These are phyloP conservation scores for Drosophila incognita DNA, from an alignment of 2,888 invertebrate genomes.

Conservation along the genomic window DNA sequence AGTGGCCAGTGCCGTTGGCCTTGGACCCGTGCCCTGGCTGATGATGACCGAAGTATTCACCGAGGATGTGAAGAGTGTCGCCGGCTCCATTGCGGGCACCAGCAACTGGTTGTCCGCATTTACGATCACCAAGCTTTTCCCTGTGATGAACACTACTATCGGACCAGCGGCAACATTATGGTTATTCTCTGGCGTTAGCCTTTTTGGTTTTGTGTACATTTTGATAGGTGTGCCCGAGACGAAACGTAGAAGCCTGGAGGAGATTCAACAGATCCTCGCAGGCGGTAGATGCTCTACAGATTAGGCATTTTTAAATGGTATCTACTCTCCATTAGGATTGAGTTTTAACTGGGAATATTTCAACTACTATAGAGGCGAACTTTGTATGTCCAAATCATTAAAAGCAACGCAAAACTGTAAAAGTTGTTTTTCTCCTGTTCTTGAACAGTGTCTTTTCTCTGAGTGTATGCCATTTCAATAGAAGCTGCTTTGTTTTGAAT, in stretches of 20 bases:
- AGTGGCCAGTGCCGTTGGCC: slow-evolving; percentile 88
- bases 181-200: slow-evolving; percentile 89
- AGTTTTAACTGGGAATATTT: not conserved
- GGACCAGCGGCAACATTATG: slow-evolving; percentile 90
- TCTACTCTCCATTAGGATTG: not conserved
- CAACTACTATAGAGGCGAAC: not conserved
- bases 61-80: slow-evolving; percentile 90
- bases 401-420: not conserved
- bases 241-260: slow-evolving; percentile 77
- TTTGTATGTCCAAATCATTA: not conserved
- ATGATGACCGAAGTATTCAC: slow-evolving; percentile 91
- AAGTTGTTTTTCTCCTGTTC: not conserved
- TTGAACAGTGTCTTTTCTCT: not conserved
- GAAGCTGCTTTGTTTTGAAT: not conserved
- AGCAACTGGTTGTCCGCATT: slow-evolving; percentile 93
- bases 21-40: slow-evolving; percentile 92
- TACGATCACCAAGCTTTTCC: slow-evolving; percentile 90
- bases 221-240: slow-evolving; percentile 87
- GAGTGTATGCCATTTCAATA: not conserved
- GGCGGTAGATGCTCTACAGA: slow-evolving; percentile 26
- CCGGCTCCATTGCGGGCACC: slow-evolving; percentile 90
- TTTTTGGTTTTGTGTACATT: slow-evolving; percentile 88
- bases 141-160: slow-evolving; percentile 86
- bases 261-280: slow-evolving; percentile 70
- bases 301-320: not conserved